Evolutionary conservation across 2,888 invertebrate species (phyloP).

Genomic region (Vesta saturnalis): DNA sequence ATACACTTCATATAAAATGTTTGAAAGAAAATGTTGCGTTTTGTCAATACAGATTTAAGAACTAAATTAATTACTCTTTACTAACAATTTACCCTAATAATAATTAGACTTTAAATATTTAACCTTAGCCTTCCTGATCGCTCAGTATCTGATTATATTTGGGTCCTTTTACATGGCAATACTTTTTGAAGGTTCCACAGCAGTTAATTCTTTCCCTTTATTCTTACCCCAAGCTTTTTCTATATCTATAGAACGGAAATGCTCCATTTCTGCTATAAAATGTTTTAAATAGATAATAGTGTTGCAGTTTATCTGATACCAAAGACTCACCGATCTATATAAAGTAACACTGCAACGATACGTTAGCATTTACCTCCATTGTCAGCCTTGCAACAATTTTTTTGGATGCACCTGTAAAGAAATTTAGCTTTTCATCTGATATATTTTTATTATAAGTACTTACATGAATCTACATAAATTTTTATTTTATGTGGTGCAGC

Average conservation of each 20-base stretch:
- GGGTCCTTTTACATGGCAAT: not conserved
- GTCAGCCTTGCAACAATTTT: not conserved
- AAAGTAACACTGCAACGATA: conserved; percentile 1
- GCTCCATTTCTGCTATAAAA: not conserved
- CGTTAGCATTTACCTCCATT: not conserved
- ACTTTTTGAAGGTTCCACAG: not conserved
- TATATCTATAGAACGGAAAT: not conserved
- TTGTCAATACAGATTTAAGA: not conserved
- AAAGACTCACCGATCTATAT: conserved; percentile 1
- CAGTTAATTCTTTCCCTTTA: conserved; percentile 1
- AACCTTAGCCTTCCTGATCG: not conserved
- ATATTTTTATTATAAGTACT: not conserved
- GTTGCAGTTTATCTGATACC: not conserved
- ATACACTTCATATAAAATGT: not conserved
- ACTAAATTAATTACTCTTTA: not conserved
- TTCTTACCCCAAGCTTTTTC: not conserved
- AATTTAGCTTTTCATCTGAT: not conserved
- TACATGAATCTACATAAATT: not conserved
- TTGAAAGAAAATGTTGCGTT: not conserved
- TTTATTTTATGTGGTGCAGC: not conserved
- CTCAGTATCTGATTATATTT: not conserved
- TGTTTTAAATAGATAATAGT: conserved; percentile 4
- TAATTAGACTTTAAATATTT: not conserved
- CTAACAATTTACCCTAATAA: conserved; percentile 6
- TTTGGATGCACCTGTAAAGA: not conserved